Evolutionary conservation across 2,797 vertebrate species (phyloP).

Genomic region (Hafferia zeledoni): DNA sequence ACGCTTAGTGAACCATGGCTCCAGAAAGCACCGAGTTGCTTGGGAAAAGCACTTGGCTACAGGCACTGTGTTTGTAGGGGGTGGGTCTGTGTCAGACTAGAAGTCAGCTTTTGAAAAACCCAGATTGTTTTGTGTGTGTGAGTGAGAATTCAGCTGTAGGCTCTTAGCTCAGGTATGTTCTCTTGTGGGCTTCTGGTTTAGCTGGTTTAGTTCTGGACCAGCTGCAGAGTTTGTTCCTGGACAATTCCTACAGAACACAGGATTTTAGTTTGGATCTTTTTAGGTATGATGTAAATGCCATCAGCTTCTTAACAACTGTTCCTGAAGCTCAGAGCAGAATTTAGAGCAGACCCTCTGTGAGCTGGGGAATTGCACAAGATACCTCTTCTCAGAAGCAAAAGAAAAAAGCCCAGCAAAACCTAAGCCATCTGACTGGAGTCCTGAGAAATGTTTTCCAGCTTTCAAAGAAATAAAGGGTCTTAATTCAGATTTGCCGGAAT

Average conservation of each 20-base stretch:
- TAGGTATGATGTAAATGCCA: conserved; percentile 42
- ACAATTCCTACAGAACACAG: conserved; percentile 27
- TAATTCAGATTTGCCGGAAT: conserved; percentile 62
- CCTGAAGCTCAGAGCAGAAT: conserved; percentile 1
- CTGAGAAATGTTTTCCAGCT: conserved; percentile 7
- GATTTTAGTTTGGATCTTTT: conserved; percentile 45
- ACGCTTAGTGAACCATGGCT: conserved; percentile 27
- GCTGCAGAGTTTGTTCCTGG: conserved; percentile 43
- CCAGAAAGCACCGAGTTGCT: not conserved
- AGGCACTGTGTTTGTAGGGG: not conserved
- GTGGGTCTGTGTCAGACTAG: not conserved
- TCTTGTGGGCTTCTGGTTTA: conserved; percentile 21
- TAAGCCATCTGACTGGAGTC: conserved; percentile 22
- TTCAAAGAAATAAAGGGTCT: conserved; percentile 16
- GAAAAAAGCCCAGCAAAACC: conserved; percentile 44
- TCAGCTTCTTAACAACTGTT: conserved; percentile 59
- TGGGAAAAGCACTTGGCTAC: conserved; percentile 35
- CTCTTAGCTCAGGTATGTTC: conserved; percentile 41
- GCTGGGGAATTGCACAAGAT: not conserved
- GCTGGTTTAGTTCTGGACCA: not conserved
- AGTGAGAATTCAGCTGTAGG: conserved; percentile 37
- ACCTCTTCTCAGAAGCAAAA: not conserved
- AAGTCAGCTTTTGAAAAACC: conserved; percentile 25
- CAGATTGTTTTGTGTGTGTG: not conserved
- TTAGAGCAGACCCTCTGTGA: conserved; percentile 5